Conservation (phyloP, 2,113 vertebrate species). For the Ploceus nigricollis region DNA sequence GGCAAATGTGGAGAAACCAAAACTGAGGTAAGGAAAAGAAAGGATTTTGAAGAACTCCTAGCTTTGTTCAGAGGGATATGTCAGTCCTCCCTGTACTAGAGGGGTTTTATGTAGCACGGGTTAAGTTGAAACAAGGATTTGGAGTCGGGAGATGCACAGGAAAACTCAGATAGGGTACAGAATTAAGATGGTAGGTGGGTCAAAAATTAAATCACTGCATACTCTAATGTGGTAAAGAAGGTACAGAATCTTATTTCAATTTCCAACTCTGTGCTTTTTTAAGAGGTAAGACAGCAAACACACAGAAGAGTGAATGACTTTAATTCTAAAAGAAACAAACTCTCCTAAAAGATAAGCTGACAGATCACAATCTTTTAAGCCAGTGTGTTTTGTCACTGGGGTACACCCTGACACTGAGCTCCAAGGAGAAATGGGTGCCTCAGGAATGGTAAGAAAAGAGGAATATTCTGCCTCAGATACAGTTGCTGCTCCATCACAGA, state of each 20-base stretch:
- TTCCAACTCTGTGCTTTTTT: not conserved
- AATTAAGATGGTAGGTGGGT: not conserved
- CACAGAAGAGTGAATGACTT: not conserved
- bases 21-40: not conserved
- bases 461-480: not conserved
- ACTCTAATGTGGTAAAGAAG: not conserved
- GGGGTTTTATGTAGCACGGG: not conserved
- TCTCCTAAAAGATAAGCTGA: not conserved
- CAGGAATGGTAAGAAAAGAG: not conserved
- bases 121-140: not conserved
- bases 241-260: not conserved
- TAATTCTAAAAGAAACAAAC: not conserved
- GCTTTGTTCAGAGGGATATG: not conserved
- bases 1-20: not conserved
- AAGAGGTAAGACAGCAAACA: not conserved
- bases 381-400: not conserved
- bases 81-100: not conserved
- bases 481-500: not conserved
- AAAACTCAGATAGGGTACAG: not conserved
- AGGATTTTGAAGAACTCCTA: not conserved
- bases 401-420: not conserved
- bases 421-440: not conserved
- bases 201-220: not conserved
- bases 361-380: not conserved
- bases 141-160: not conserved